Evolutionary conservation across 1,140 invertebrate species (phyloP).

Genomic region (Zaprionus africanus): DNA sequence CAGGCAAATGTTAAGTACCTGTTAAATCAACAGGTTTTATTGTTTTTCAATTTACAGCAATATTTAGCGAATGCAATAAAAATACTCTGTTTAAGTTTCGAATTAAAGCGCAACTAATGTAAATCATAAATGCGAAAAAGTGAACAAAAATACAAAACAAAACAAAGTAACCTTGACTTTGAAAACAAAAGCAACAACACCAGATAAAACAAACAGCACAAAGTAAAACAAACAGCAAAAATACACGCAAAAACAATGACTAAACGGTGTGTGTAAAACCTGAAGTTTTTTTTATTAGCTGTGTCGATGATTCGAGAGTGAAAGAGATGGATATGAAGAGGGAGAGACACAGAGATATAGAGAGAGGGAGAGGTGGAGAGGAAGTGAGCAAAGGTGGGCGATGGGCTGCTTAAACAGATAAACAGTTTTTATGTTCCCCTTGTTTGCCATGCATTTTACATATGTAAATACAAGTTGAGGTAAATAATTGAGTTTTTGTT

Average conservation of each 20-base stretch:
- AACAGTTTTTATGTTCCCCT: constrained; percentile 48
- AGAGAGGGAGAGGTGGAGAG: not conserved
- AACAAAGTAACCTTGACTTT: constrained; percentile 73
- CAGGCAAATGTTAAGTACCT: constrained; percentile 23
- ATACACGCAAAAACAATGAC: constrained; percentile 34
- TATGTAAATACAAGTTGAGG: constrained; percentile 57
- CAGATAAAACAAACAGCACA: constrained; percentile 49
- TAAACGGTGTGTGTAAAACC: constrained; percentile 47
- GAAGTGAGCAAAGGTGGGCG: constrained; percentile 8
- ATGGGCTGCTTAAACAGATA: constrained; percentile 30
- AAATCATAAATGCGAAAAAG: constrained; percentile 36
- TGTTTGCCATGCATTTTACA: constrained; percentile 67
- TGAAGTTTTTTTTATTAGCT: constrained; percentile 50
- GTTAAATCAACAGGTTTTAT: constrained; percentile 32
- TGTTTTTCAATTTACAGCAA: constrained; percentile 19
- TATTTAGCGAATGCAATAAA: constrained; percentile 15
- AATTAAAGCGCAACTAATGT: constrained; percentile 43
- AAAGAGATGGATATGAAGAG: not conserved
- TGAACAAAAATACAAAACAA: constrained; percentile 21
- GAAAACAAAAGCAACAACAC: constrained; percentile 49
- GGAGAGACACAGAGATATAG: constrained; percentile 3
- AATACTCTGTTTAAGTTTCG: constrained; percentile 35
- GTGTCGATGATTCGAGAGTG: not conserved
- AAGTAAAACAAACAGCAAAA: constrained; percentile 37
- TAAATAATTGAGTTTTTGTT: constrained; percentile 40